Evolutionary conservation across 2,888 invertebrate genomes (phyloP).

Genomic region (Polia nebulosa): DNA sequence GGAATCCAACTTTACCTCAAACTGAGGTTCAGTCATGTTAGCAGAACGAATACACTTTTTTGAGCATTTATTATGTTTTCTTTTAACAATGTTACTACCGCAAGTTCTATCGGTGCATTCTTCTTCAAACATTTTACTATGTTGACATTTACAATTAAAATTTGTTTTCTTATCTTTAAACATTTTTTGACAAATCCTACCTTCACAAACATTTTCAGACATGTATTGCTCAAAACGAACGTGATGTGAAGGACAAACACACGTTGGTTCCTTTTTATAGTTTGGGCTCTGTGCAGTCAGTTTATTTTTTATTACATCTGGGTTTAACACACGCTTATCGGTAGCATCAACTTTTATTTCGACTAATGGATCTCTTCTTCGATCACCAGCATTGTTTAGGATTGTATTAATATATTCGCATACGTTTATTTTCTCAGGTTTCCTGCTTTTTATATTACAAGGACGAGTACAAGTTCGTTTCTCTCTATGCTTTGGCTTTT

Average conservation of each 20-base stretch:
- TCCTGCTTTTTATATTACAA: slow-evolving; percentile 41
- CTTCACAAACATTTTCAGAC: slow-evolving; percentile 25
- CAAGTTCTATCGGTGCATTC: slow-evolving; percentile 71
- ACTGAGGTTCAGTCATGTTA: slow-evolving; percentile 46
- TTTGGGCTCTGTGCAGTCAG: slow-evolving; percentile 35
- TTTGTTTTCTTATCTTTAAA: slow-evolving; percentile 49
- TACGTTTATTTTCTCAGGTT: not conserved
- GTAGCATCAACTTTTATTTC: slow-evolving; percentile 71
- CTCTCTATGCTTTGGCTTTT: not conserved
- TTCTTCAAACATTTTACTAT: slow-evolving; percentile 13
- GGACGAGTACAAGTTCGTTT: slow-evolving; percentile 67
- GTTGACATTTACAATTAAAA: slow-evolving; percentile 67
- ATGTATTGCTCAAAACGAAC: slow-evolving; percentile 2
- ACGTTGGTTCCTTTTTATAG: slow-evolving; percentile 40
- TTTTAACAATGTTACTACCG: slow-evolving; percentile 8
- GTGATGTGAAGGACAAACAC: slow-evolving; percentile 67
- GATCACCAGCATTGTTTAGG: slow-evolving; percentile 35
- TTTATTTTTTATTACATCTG: slow-evolving; percentile 67
- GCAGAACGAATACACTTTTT: not conserved
- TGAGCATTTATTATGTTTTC: slow-evolving; percentile 4
- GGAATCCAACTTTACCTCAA: slow-evolving; percentile 70
- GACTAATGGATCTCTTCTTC: slow-evolving; percentile 49
- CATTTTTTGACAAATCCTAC: slow-evolving; percentile 40
- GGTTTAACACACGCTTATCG: slow-evolving; percentile 64
- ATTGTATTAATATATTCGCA: slow-evolving; percentile 2